Evolutionary conservation across 2,113 vertebrate genomes (phyloP).

Genomic region (Scomber scombrus): DNA sequence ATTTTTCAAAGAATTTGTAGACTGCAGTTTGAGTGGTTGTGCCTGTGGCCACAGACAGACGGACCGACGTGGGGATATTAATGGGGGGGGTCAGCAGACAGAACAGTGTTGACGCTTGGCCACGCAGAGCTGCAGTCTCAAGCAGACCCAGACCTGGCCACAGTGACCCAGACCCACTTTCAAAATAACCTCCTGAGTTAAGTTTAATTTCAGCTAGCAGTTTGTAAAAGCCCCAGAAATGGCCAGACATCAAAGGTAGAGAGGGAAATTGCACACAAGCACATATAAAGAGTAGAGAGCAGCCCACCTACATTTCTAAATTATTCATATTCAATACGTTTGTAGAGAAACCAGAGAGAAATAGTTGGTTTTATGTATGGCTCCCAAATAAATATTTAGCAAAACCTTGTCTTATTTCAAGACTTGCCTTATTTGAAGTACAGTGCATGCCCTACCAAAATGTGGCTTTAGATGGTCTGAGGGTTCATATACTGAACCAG

Average conservation of each 20-base stretch:
- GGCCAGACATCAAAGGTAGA: conserved; percentile 36
- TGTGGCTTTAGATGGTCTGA: not conserved
- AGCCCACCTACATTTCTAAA: conserved; percentile 11
- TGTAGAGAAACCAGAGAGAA: conserved; percentile 8
- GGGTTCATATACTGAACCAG: not conserved
- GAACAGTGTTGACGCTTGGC: conserved; percentile 39
- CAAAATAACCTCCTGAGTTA: conserved; percentile 50
- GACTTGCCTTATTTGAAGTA: not conserved
- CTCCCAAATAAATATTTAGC: conserved; percentile 22
- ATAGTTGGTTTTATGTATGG: conserved; percentile 20
- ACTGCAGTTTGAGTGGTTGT: conserved; percentile 28
- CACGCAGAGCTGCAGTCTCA: conserved; percentile 24
- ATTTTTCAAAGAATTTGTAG: conserved; percentile 52
- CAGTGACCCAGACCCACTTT: conserved; percentile 43
- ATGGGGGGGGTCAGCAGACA: conserved; percentile 54
- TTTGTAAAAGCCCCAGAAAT: conserved; percentile 47
- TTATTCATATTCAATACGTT: conserved; percentile 19
- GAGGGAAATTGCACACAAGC: conserved; percentile 34
- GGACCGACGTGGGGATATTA: conserved; percentile 48
- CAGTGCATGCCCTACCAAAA: not conserved
- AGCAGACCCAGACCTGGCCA: conserved; percentile 24
- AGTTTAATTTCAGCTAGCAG: conserved; percentile 49
- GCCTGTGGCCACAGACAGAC: conserved; percentile 33
- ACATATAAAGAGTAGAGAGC: conserved; percentile 12
- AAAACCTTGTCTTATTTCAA: not conserved